A percentile compares a stretch with the other conserved stretches of the same genome.
phyloP scores from a whole-genome alignment of 2,797 vertebrate genomes.

The Ctenochaetus hawaiiensis region DNA sequence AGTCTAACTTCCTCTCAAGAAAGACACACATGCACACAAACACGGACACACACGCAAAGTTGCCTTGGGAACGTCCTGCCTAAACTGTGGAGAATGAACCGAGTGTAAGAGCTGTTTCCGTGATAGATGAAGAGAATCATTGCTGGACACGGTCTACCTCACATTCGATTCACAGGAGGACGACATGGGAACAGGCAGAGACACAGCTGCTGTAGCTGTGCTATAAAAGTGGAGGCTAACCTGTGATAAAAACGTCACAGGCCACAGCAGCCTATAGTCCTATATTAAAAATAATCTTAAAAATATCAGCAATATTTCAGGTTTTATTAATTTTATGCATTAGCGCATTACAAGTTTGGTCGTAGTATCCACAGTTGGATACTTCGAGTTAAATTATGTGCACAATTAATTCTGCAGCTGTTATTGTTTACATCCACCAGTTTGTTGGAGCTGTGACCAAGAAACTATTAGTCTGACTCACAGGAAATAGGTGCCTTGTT shows the following conservation, averaged over 20 bases:
- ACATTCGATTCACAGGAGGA: constrained; percentile 52
- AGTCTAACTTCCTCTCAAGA: constrained; percentile 73
- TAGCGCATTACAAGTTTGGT: not conserved
- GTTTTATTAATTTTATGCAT: not conserved
- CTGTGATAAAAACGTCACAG: constrained; percentile 8
- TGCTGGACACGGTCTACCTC: constrained; percentile 51
- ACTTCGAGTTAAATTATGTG: too few relatives aligned
- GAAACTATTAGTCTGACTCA: too few relatives aligned
- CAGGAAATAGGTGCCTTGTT: too few relatives aligned
- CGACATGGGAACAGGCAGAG: constrained; percentile 57
- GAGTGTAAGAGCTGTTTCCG: constrained; percentile 53
- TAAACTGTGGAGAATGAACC: constrained; percentile 27
- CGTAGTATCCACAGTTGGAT: too few relatives aligned
- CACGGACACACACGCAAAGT: constrained; percentile 27
- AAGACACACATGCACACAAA: constrained; percentile 21
- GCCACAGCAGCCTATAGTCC: not conserved
- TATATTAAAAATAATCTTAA: not conserved
- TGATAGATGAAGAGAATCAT: constrained; percentile 66
- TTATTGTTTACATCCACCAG: too few relatives aligned
- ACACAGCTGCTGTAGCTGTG: constrained; percentile 46
- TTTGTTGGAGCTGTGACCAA: constrained; percentile 5
- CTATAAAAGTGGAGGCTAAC: constrained; percentile 24
- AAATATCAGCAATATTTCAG: not conserved
- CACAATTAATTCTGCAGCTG: too few relatives aligned
- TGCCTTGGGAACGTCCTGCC: constrained; percentile 45